Conservation (phyloP, 92 coral and sea anemone species). For the Metridium senile region DNA sequence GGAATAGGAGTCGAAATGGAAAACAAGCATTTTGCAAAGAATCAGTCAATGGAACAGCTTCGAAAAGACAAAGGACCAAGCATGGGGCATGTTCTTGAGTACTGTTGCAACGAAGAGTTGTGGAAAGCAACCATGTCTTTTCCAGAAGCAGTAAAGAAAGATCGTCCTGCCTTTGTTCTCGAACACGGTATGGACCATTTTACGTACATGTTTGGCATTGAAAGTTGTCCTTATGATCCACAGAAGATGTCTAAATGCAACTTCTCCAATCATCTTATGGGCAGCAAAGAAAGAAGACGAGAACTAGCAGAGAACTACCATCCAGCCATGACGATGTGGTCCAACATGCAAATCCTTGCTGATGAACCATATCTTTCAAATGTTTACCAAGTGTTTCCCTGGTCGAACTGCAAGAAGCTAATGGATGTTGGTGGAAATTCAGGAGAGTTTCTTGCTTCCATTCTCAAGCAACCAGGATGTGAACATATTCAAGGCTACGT, state of each 20-base stretch:
- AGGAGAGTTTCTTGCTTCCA: constrained; percentile 48
- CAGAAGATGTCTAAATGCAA: neutral
- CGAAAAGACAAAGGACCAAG: constrained; percentile 41
- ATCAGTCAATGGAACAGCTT: constrained; percentile 34
- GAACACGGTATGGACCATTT: constrained; percentile 55
- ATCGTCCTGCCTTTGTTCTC: constrained; percentile 7
- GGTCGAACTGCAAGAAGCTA: constrained; percentile 42
- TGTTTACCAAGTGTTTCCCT: constrained; percentile 41
- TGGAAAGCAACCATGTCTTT: neutral
- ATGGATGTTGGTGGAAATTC: constrained; percentile 62
- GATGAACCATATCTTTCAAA: neutral
- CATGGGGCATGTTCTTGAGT: constrained; percentile 32
- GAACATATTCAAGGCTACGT: constrained; percentile 45
- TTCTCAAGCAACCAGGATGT: constrained; percentile 53
- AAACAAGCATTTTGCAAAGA: constrained; percentile 31
- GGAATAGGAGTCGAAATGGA: constrained; percentile 38
- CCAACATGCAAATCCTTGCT: constrained; percentile 18
- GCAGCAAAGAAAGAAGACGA: constrained; percentile 37
- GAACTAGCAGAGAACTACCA: constrained; percentile 45
- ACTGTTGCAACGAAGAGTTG: neutral
- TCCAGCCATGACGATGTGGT: constrained; percentile 42
- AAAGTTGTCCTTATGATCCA: neutral
- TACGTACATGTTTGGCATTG: constrained; percentile 14
- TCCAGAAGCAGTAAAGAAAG: constrained; percentile 9
- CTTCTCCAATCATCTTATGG: constrained; percentile 11